These are phyloP conservation scores for Oryzias javanicus DNA, from an alignment of 2,113 vertebrate species.

Conservation along the genomic window DNA sequence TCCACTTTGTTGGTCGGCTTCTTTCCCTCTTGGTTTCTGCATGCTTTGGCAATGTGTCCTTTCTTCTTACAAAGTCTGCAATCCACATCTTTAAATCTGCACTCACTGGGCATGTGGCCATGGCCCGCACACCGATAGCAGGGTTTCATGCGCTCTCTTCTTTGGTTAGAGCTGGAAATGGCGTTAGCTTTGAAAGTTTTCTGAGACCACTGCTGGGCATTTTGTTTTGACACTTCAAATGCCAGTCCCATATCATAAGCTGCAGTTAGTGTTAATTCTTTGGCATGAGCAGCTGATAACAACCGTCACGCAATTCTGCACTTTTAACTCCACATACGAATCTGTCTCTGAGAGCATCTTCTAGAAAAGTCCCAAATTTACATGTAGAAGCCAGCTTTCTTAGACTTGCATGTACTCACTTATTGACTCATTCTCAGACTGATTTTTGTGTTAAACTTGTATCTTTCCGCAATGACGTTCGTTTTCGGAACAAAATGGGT, in stretches of 20 bases:
- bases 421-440: too few relatives aligned
- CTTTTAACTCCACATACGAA: slow-evolving; percentile 3
- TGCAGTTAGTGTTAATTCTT: not conserved
- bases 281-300: not conserved
- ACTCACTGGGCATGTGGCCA: not conserved
- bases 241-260: slow-evolving; percentile 10
- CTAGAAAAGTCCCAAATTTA: slow-evolving; percentile 22
- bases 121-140: slow-evolving; percentile 1
- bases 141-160: not conserved
- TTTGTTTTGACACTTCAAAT: slow-evolving; percentile 5
- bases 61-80: slow-evolving; percentile 12
- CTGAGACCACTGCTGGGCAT: slow-evolving; percentile 12
- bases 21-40: not conserved
- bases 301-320: not conserved
- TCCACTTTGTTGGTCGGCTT: not conserved
- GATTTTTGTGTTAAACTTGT: too few relatives aligned
- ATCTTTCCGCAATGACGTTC: too few relatives aligned
- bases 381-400: slow-evolving; percentile 9
- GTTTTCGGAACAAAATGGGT: too few relatives aligned
- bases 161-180: not conserved
- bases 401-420: slow-evolving; percentile 21
- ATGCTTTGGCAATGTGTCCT: slow-evolving; percentile 11
- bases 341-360: not conserved
- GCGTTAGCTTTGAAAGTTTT: slow-evolving; percentile 10
- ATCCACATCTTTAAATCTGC: not conserved